phyloP scores from a whole-genome alignment of 2,797 vertebrate genomes.

The Protonibea diacanthus region DNA sequence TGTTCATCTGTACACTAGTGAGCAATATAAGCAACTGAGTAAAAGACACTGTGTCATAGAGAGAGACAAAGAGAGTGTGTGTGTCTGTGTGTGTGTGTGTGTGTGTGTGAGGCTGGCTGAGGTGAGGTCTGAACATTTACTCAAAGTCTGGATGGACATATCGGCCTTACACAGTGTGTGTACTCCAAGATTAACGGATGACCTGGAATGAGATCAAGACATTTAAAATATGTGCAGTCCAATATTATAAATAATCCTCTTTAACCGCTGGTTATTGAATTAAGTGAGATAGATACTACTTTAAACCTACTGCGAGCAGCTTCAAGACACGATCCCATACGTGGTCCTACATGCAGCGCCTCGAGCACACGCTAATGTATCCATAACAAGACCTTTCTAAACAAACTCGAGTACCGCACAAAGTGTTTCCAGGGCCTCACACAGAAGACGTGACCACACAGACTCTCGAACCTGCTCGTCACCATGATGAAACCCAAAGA shows the following conservation, averaged over 20 bases:
- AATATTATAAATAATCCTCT: not conserved
- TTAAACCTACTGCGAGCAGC: not conserved
- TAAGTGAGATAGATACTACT: not conserved
- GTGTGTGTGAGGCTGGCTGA: not conserved
- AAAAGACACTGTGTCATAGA: slow-evolving; percentile 36
- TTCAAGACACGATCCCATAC: not conserved
- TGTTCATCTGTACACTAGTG: slow-evolving; percentile 19
- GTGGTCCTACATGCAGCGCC: not conserved
- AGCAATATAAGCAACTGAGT: slow-evolving; percentile 44
- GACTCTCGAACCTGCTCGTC: not conserved
- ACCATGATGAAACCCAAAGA: not conserved
- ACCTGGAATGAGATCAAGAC: slow-evolving; percentile 17
- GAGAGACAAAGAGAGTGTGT: slow-evolving; percentile 24
- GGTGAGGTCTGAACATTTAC: slow-evolving; percentile 16
- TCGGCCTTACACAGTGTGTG: not conserved
- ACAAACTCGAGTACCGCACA: slow-evolving; percentile 1
- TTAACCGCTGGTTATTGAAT: not conserved
- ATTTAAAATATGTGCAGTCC: not conserved
- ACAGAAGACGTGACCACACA: not conserved
- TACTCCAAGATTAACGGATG: slow-evolving; percentile 10
- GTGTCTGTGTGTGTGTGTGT: no score
- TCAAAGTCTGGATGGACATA: slow-evolving; percentile 19
- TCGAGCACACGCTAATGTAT: not conserved
- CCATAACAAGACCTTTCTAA: not conserved
- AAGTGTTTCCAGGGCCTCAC: not conserved